A percentile compares a stretch with the other conserved stretches of the same genome.
Evolutionary conservation across 2,888 invertebrate species (phyloP).

Genomic region (Odontothrips loti): DNA sequence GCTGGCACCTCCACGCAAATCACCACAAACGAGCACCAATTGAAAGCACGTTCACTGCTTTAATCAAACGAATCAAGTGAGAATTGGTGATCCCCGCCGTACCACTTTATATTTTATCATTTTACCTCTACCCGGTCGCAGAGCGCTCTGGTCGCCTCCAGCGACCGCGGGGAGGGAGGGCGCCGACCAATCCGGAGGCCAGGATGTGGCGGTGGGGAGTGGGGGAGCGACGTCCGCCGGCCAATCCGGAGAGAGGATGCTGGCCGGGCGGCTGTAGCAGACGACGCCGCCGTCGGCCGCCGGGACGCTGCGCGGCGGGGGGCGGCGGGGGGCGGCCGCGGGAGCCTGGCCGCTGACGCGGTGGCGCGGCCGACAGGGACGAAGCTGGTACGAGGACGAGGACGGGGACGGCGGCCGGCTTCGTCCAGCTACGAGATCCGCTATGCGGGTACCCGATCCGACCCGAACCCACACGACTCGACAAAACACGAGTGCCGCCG

Average conservation of each 20-base stretch:
- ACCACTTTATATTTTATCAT: slow-evolving; percentile 27
- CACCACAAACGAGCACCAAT: slow-evolving; percentile 6
- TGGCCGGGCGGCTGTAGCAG: not conserved
- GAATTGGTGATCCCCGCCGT: slow-evolving; percentile 19
- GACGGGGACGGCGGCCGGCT: not conserved
- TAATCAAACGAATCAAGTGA: slow-evolving; percentile 26
- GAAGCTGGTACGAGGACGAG: not conserved
- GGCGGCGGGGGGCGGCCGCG: not conserved
- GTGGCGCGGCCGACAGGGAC: not conserved
- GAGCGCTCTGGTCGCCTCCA: slow-evolving; percentile 5
- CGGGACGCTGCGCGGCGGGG: not conserved
- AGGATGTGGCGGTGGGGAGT: not conserved
- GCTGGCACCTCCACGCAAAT: slow-evolving; percentile 16
- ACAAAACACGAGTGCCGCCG: not conserved
- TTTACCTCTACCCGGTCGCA: not conserved
- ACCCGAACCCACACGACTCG: not conserved
- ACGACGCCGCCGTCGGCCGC: slow-evolving; percentile 5
- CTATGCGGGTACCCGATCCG: not conserved
- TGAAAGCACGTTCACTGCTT: slow-evolving; percentile 26
- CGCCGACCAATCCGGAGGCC: not conserved
- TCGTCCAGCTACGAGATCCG: not conserved
- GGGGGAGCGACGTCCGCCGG: not conserved
- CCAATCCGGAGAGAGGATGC: not conserved
- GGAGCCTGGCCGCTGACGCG: not conserved
- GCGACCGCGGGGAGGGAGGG: not conserved